Evolutionary conservation across 2,888 invertebrate species (phyloP).

Genomic region (Coenonympha glycerion): DNA sequence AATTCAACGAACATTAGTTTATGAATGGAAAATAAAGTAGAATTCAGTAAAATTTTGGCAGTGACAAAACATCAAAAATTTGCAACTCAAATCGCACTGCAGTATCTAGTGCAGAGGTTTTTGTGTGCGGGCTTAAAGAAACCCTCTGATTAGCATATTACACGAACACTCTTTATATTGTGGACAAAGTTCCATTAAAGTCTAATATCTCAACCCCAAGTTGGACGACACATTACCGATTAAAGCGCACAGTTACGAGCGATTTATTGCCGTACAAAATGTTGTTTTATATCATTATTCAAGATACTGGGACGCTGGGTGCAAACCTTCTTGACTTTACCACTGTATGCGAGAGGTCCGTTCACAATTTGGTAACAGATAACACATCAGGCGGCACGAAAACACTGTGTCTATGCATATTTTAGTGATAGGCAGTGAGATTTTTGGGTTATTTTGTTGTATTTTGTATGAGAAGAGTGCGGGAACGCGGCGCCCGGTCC

Average conservation of each 20-base stretch:
- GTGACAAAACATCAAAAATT: constrained; percentile 46
- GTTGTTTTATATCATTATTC: constrained; percentile 67
- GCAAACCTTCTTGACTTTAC: constrained; percentile 40
- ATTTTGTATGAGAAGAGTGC: constrained; percentile 40
- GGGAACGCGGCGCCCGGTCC: constrained; percentile 36
- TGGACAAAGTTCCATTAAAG: constrained; percentile 37
- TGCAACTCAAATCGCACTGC: constrained; percentile 75
- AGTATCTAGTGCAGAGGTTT: constrained; percentile 74
- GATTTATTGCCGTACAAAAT: constrained; percentile 65
- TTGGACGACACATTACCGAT: constrained; percentile 60
- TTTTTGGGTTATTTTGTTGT: constrained; percentile 57
- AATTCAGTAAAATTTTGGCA: constrained; percentile 15
- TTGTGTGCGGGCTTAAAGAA: constrained; percentile 69
- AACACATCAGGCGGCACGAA: constrained; percentile 29
- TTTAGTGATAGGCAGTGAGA: constrained; percentile 38
- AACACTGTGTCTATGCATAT: constrained; percentile 32
- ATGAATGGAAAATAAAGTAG: background rate
- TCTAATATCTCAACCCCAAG: constrained; percentile 40
- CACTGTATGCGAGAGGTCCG: constrained; percentile 33
- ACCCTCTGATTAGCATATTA: constrained; percentile 70
- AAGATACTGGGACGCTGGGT: constrained; percentile 46
- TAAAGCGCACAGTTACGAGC: constrained; percentile 57
- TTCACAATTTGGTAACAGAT: constrained; percentile 31
- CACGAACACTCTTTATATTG: constrained; percentile 53
- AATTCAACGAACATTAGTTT: background rate